A percentile compares a stretch with the other conserved stretches of the same genome.
Evolutionary conservation across 2,113 vertebrate species (phyloP).

Genomic region (Origma solitaria): DNA sequence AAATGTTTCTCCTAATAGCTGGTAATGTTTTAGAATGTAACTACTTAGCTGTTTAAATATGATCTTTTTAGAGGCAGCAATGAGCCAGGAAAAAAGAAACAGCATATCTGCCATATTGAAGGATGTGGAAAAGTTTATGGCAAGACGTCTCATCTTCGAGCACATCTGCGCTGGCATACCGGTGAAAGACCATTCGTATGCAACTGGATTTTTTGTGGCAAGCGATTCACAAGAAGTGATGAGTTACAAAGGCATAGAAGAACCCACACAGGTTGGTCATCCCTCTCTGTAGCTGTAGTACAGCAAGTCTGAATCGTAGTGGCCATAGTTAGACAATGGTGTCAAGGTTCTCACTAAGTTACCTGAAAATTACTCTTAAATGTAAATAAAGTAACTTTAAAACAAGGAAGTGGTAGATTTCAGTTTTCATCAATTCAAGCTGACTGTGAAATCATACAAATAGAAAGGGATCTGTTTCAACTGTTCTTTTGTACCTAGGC

Average conservation of each 20-base stretch:
- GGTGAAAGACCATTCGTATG: conserved; percentile 97
- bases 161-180: conserved; percentile 98
- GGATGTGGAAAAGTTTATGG: conserved; percentile 98
- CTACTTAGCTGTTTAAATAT: conserved; percentile 18
- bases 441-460: background rate
- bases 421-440: background rate
- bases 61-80: conserved; percentile 81
- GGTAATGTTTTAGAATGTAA: background rate
- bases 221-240: conserved; percentile 94
- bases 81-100: conserved; percentile 97
- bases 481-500: background rate
- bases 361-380: background rate
- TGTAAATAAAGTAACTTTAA: background rate
- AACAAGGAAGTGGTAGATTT: background rate
- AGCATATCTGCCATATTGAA: conserved; percentile 98
- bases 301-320: background rate
- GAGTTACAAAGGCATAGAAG: conserved; percentile 96
- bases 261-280: conserved; percentile 89
- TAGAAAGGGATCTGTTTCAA: background rate
- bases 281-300: background rate
- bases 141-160: conserved; percentile 96
- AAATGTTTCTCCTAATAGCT: background rate
- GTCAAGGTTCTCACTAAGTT: background rate
- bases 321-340: background rate
- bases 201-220: conserved; percentile 99